Evolutionary conservation across 1,140 invertebrate genomes (phyloP).

Genomic region (Brachionus paranguensis): DNA sequence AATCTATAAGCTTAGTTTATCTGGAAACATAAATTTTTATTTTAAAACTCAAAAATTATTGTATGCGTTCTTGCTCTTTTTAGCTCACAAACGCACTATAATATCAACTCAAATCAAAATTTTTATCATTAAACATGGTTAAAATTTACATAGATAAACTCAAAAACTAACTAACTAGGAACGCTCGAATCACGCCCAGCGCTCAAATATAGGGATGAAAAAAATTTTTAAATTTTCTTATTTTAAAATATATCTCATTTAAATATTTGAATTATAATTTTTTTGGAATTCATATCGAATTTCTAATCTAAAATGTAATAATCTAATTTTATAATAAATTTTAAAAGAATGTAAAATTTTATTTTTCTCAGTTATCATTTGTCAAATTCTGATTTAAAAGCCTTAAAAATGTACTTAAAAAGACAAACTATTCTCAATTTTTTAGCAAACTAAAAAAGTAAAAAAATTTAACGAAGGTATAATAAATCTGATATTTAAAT

Average conservation of each 20-base stretch:
- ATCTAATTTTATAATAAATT: no score
- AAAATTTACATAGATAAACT: background rate
- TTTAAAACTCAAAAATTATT: background rate
- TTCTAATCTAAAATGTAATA: background rate
- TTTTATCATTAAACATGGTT: background rate
- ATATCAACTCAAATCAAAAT: background rate
- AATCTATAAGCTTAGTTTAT: no score
- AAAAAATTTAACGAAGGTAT: no score
- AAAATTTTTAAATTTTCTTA: background rate
- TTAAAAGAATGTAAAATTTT: no score
- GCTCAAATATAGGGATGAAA: background rate
- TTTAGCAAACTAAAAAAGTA: no score
- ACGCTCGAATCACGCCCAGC: background rate
- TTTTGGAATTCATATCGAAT: background rate
- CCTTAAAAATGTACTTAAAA: no score
- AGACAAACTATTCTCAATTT: no score
- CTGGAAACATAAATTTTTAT: background rate
- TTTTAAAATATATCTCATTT: background rate
- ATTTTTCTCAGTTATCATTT: no score
- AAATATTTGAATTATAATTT: background rate
- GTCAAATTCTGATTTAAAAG: no score
- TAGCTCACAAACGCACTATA: background rate
- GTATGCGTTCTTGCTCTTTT: background rate
- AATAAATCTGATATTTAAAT: no score
- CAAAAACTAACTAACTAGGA: background rate